A percentile compares a stretch with the other conserved stretches of the same genome.
phyloP scores from a whole-genome alignment of 2,113 vertebrate genomes.

The Lepus timidus region DNA sequence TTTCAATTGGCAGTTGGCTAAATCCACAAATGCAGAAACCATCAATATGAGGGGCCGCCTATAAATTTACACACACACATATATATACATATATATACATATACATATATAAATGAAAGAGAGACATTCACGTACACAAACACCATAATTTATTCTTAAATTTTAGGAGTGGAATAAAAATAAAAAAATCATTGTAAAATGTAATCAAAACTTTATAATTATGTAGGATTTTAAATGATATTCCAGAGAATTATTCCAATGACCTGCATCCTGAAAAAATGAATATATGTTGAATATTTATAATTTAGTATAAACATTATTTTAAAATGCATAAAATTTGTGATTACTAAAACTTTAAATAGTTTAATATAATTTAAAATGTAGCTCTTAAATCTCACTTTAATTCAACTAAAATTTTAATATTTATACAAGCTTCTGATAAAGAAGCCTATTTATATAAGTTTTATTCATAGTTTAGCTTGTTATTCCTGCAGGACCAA shows the following conservation, averaged over 20 bases:
- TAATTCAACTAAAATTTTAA: conserved; percentile 18
- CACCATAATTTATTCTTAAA: neutral
- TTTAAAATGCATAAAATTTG: neutral
- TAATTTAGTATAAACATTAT: neutral
- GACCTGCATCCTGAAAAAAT: conserved; percentile 1
- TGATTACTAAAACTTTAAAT: neutral
- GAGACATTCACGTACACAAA: neutral
- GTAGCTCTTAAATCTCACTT: neutral
- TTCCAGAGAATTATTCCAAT: neutral
- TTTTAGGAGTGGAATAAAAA: neutral
- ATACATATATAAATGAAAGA: neutral
- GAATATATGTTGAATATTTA: neutral
- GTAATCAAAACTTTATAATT: neutral
- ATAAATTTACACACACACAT: neutral
- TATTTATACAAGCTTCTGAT: neutral
- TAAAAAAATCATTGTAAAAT: neutral
- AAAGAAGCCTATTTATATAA: neutral
- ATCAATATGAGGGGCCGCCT: neutral
- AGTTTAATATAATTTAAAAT: neutral
- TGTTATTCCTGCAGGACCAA: neutral
- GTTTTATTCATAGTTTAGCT: neutral
- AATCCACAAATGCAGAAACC: neutral
- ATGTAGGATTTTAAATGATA: neutral
- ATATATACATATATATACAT: neutral
- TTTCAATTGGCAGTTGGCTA: neutral